These are phyloP conservation scores for Varanus komodoensis DNA, from an alignment of 2,113 vertebrate species.

Conservation along the genomic window DNA sequence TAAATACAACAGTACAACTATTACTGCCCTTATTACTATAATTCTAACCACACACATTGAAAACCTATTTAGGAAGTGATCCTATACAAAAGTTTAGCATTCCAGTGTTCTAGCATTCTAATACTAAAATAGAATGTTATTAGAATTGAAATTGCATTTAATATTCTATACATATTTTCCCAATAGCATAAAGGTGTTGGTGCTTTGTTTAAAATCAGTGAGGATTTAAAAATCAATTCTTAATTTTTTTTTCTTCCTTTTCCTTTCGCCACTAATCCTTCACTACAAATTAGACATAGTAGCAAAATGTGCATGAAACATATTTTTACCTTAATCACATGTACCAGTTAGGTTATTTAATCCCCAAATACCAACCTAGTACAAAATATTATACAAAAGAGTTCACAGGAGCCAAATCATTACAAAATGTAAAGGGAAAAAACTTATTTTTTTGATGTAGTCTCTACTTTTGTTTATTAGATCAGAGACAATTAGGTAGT, in stretches of 20 bases:
- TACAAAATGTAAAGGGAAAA: not conserved
- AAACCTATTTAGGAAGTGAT: slow-evolving; percentile 29
- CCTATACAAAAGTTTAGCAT: not conserved
- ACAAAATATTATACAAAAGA: not conserved
- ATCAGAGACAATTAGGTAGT: not conserved
- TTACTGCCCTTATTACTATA: not conserved
- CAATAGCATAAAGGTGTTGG: not conserved
- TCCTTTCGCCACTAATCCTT: not conserved
- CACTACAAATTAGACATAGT: not conserved
- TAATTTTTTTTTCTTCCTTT: not conserved
- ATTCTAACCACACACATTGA: slow-evolving; percentile 23
- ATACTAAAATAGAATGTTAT: slow-evolving; percentile 35
- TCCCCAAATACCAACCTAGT: not conserved
- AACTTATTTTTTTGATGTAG: too few relatives aligned
- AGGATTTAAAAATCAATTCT: not conserved
- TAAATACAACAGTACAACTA: not conserved
- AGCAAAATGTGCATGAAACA: not conserved
- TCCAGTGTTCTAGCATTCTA: not conserved
- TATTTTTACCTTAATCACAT: not conserved
- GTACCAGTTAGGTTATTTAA: not conserved
- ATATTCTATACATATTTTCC: not conserved
- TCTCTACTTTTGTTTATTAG: not conserved
- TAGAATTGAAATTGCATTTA: not conserved
- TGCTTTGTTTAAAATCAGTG: not conserved
- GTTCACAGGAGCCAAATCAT: not conserved